Conservation (phyloP, 1,140 invertebrate genomes). For the Neuroterus valhalla region DNA sequence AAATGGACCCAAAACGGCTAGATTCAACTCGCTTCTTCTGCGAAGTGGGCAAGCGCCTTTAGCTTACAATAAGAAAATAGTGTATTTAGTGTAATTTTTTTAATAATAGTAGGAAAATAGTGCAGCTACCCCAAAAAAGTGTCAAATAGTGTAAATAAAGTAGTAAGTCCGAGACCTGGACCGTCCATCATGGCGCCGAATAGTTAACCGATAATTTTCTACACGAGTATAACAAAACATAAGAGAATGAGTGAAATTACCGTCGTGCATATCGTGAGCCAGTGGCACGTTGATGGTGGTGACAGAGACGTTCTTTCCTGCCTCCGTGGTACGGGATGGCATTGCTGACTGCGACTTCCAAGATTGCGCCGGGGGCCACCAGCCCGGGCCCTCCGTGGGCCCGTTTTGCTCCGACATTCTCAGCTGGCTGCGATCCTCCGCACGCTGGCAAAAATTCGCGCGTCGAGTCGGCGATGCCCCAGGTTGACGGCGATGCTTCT, state of each 20-base stretch:
- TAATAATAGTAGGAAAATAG: no score
- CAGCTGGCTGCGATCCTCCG: slow-evolving; percentile 64
- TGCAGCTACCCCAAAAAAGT: no score
- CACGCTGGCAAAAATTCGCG: slow-evolving; percentile 40
- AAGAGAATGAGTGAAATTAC: slow-evolving; percentile 49
- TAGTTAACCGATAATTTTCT: no score
- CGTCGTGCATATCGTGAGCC: slow-evolving; percentile 70
- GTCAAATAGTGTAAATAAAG: no score
- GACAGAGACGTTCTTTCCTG: slow-evolving; percentile 72
- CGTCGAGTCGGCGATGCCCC: slow-evolving; percentile 42
- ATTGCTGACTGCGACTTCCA: slow-evolving; percentile 66
- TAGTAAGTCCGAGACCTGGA: no score
- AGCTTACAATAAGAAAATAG: no score
- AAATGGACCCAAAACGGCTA: no score
- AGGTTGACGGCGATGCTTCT: slow-evolving; percentile 48
- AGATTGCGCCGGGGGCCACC: slow-evolving; percentile 69
- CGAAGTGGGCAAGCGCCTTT: no score
- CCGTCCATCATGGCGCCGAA: no score
- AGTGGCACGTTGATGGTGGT: slow-evolving; percentile 72
- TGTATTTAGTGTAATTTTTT: no score
- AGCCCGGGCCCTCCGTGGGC: slow-evolving; percentile 67
- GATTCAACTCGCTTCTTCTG: no score
- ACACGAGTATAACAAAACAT: background rate
- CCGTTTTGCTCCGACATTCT: slow-evolving; percentile 74
- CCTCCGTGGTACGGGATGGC: slow-evolving; percentile 59